Evolutionary conservation across 2,888 invertebrate genomes (phyloP), one percentile per base, ranked within the genome.

Genomic region (Platerodrilus igneus): DNA sequence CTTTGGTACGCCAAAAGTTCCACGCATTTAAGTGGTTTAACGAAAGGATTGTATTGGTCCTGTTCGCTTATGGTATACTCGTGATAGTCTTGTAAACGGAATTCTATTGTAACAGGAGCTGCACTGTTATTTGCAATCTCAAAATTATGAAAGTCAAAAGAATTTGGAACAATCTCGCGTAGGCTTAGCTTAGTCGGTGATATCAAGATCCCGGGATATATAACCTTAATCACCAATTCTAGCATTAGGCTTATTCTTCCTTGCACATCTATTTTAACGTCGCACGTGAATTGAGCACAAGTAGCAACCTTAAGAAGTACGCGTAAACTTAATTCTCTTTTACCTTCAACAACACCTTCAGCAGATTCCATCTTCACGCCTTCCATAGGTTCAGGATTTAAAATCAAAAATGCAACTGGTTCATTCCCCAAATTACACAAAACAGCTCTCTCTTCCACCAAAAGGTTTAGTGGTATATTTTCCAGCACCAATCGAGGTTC

Each of bases 111-210:
- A 1, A 52, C 43, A 4, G 47, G 29, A 4, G 59, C 53, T 2
- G 45, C 35, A 8, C 66, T 63, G 4, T 48, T 32, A 37, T 71
- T 72, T 7, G 37, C 53, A 2, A 63, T 51, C n/a, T 50, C 53
- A 37, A 71, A 58, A 3, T 47, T 37, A 9, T 55, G 48, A 14
- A 49, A 50, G n/a, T 61, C 58, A 28, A 57, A 53, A 1, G 69
- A 57, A 15, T 59, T 60, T 0, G 59, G 54, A 3, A 60, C 55
- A 2, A 78, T 62, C 38, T 77, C 68, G 23, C 70, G 52, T 59
- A 77, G 66, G 35, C 69, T 69, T 39, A 78, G 66, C 47, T 62
- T 63, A 46, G 69, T 68, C 0, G 79, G 78, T 15, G 66, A 64
- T 22, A 79, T 66, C 9, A 54, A 37, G 44, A 76, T 53, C 50